phyloP scores from a whole-genome alignment of 2,888 invertebrate genomes.

The Apodemia duryi region DNA sequence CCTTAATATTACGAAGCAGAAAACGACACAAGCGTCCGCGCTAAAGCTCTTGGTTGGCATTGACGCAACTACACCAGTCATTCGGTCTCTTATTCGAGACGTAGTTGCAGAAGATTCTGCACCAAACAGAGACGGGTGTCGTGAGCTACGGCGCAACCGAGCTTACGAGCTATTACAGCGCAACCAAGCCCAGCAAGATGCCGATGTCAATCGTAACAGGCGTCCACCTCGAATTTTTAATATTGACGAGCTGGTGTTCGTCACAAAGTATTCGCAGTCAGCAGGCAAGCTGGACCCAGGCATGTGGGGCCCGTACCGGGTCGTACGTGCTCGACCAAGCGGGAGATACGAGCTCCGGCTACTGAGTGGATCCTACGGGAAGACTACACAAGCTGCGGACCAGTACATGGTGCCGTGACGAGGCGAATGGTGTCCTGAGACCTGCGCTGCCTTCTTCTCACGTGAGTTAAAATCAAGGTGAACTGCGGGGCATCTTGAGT shows the following conservation, averaged over 20 bases:
- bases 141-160: constrained; percentile 10
- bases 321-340: constrained; percentile 18
- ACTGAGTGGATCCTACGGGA: constrained; percentile 28
- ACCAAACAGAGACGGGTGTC: constrained; percentile 19
- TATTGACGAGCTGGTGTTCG: constrained; percentile 26
- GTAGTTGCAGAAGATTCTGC: neutral
- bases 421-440: constrained; percentile 28
- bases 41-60: constrained; percentile 12
- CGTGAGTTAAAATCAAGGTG: constrained; percentile 15
- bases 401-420: constrained; percentile 30
- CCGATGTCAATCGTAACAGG: constrained; percentile 17
- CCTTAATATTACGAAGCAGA: constrained; percentile 9
- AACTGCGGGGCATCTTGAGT: constrained; percentile 8
- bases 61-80: neutral
- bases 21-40: constrained; percentile 11
- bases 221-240: constrained; percentile 16
- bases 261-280: constrained; percentile 27
- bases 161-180: constrained; percentile 6
- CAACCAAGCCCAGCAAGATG: constrained; percentile 19
- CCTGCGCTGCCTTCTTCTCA: constrained; percentile 24
- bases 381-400: constrained; percentile 30
- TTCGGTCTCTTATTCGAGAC: constrained; percentile 5
- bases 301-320: constrained; percentile 29
- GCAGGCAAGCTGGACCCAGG: constrained; percentile 30
- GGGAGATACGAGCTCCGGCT: constrained; percentile 26